Base-by-base conservation (phyloP, 1,140 invertebrate species). In the Rhopalosiphum maidis region DNA sequence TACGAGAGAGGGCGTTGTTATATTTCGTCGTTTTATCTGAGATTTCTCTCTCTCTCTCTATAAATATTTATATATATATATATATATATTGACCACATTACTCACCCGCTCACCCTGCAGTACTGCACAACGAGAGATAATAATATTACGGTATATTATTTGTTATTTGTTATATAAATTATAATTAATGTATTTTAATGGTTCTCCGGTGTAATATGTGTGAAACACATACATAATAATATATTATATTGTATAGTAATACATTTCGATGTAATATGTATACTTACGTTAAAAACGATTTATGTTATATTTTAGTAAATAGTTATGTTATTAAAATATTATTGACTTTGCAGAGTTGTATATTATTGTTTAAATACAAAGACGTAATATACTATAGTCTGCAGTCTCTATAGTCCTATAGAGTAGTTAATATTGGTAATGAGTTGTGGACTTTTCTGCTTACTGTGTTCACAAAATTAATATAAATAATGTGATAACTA, bases 11-110 rank as follows among this genome's bases (percentile, higher is more conserved):
- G 46, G 48, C 60, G 30, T 48, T 35, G 60, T 48, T 82, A 35
- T 41, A 21, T 46, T 46, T 43, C 43, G 37, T 91, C 43, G 90
- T 91, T 91, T 91, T 91, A 91, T 91, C 90, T 46, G 30, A 68
- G 35, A 43, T 87, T 87, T 87, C 85, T 87, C 85, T 48, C 43
- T 87, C 85, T 48, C 35, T 41, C 82, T 83, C 35, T 83, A 35
- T 83, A 23, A n/a, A n/a, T n/a, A n/a, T n/a, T n/a, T 85, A 25
- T 85, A 30, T 86, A 25, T 43, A 18, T 85, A 87, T 46, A 46
- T 46, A 37, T 37, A 37, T 37, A 37, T n/a, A n/a, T 85, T 1
- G 85, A 46, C 11, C 30, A 30, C 46, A 88, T 88, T 88, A 88
- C 46, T 48, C 43, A 48, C 43, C 2, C 30, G 18, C 30, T 11